Base-by-base conservation (phyloP, 2,888 invertebrate species). In the Trichogramma evanescens region DNA sequence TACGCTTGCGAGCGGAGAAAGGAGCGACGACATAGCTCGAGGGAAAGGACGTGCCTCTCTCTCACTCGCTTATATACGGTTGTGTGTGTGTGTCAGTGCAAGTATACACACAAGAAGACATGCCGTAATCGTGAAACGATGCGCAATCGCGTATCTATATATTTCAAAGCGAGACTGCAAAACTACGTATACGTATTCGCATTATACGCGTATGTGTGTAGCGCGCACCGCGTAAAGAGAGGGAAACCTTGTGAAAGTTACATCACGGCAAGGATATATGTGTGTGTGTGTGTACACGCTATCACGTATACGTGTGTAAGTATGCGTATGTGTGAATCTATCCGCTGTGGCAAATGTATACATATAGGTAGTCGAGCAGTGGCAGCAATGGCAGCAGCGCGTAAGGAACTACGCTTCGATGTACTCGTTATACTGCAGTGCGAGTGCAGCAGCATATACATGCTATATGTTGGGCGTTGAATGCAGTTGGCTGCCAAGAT, bases 221-320 rank as follows among this genome's bases (percentile, higher is more conserved):
- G 26, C 26, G 26, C 26, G 2, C 26, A 26, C 26, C 1, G 26
- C 26, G 26, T 26, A 66, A 70, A 67, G 68, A 66, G 66, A 66
- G 63, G 63, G 68, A 69, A 73, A 73, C 74, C 73, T 75, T 72
- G 74, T 67, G 70, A 74, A 70, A 70, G 74, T 75, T 75, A 72
- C 72, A 72, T 74, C 73, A 74, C 66, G 26, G 26, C 73, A 70
- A 73, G 74, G 73, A 72, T 72, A 68, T 65, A 2, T 59, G 26
- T 26, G 26, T 26, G 68, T 65, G 3, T 59, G 26, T 26, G 26
- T 2, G 3, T 26, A 26, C 26, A 26, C 26, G 26, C 26, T 26
- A 26, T 26, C 26, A 26, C 26, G 26, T 26, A 2, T 26, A 26
- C 26, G 26, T 26, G 26, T 26, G 26, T 26, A 26, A 26, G 26